A percentile compares a stretch with the other conserved stretches of the same genome.
Conservation (phyloP, 2,113 vertebrate genomes). For the Semicossyphus pulcher region DNA sequence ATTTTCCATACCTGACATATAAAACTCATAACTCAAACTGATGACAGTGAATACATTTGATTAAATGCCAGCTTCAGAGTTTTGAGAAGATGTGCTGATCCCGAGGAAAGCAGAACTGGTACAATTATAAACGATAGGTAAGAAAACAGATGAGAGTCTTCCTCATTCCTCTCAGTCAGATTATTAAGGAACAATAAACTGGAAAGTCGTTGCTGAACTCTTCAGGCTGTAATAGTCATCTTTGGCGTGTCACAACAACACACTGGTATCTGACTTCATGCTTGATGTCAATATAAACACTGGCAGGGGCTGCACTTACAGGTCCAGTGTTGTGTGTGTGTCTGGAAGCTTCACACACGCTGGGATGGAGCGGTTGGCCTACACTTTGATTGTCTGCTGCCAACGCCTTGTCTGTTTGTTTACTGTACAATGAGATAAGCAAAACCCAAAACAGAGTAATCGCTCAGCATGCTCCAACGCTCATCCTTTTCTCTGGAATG, state of each 20-base stretch:
- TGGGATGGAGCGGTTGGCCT: conserved; percentile 54
- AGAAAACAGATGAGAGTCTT: background rate
- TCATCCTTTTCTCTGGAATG: conserved; percentile 37
- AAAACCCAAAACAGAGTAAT: conserved; percentile 64
- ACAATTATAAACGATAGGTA: background rate
- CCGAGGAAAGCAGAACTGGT: conserved; percentile 5
- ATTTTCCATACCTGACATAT: conserved; percentile 28
- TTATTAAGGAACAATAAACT: conserved; percentile 20
- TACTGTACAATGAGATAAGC: conserved; percentile 66
- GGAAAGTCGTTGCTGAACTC: conserved; percentile 35
- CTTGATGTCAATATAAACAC: conserved; percentile 66
- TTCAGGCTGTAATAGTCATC: conserved; percentile 28
- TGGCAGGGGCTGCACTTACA: conserved; percentile 35
- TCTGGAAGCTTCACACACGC: conserved; percentile 24
- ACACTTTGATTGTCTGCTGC: conserved; percentile 55
- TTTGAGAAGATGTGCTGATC: conserved; percentile 4
- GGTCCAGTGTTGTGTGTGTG: conserved; percentile 48
- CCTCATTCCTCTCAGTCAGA: background rate
- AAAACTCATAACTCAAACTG: conserved; percentile 51
- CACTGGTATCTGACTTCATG: conserved; percentile 34
- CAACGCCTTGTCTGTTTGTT: conserved; percentile 63
- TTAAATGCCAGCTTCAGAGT: conserved; percentile 22
- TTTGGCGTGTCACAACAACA: conserved; percentile 40
- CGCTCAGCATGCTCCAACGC: conserved; percentile 19
- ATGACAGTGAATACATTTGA: conserved; percentile 23